Conservation (phyloP, 2,888 invertebrate species). For the Eupeodes latifasciatus region DNA sequence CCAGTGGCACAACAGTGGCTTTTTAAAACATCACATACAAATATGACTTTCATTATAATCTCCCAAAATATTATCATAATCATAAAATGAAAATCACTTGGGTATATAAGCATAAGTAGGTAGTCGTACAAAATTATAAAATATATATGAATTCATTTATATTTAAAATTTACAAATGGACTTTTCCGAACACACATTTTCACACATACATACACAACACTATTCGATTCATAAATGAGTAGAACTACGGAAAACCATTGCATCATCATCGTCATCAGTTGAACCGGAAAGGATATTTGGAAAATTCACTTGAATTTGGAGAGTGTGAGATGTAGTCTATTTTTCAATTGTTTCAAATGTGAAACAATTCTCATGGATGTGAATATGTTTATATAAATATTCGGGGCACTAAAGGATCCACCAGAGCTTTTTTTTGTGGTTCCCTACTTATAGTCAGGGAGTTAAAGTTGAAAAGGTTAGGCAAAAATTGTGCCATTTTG, state of each 20-base stretch:
- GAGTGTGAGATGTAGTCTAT: not conserved
- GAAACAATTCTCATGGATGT: conserved; percentile 53
- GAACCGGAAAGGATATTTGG: conserved; percentile 28
- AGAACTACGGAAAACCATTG: not conserved
- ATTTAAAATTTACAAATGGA: conserved; percentile 19
- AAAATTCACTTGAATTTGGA: conserved; percentile 37
- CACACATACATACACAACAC: not conserved
- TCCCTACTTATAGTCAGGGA: not conserved
- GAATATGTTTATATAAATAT: not conserved
- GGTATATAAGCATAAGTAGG: conserved; percentile 21
- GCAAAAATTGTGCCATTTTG: no score
- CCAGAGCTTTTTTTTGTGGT: not conserved
- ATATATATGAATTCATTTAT: not conserved
- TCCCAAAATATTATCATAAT: conserved; percentile 68
- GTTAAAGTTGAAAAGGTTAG: not conserved
- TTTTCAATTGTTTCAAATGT: conserved; percentile 51
- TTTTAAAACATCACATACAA: conserved; percentile 25
- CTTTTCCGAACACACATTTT: not conserved
- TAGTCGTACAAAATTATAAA: not conserved
- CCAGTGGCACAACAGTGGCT: conserved; percentile 16
- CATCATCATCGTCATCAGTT: not conserved
- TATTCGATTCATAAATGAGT: no score
- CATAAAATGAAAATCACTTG: conserved; percentile 65
- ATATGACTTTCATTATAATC: conserved; percentile 45
- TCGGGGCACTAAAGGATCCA: not conserved